Base-by-base conservation (phyloP, 2,797 vertebrate species). In the Gadopsis bispinosus region DNA sequence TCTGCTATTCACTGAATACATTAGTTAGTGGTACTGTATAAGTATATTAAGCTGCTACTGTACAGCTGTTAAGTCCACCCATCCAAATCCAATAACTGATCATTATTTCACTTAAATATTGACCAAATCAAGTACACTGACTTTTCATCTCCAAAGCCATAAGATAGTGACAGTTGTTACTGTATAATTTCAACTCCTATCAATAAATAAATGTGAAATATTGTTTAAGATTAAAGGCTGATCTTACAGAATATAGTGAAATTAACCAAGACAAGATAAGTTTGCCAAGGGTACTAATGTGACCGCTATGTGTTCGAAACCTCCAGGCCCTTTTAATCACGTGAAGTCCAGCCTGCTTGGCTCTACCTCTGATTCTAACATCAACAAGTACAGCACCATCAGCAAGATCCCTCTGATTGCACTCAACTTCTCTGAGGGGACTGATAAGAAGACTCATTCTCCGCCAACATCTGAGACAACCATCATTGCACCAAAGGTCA, bases 311-410 rank as follows among this genome's bases (percentile, higher is more conserved):
- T 80, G 50, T 69, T 79, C 50, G 65, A 53, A 61, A 68, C 75
- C 93, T 59, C 17, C 79, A 99, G 98, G 98, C 67, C 97, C 97
- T 85, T 98, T 98, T 92, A 99, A 97, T 92, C 97, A 99, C 89
- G 95, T 99, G 92, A 99, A 98, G 94, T 97, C 97, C 91, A 99
- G 98, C 86, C 95, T 99, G 47, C 94, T 99, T 86, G 97, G 98
- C 89, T 99, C 98, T 81, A 99, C 97, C 11, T 99, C 98, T 0
- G 98, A 99, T 92, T 99, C 98, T 3, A 98, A 99, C 95, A 97
- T 99, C 94, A 99, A 99, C 95, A 99, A 97, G 93, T 99, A 99
- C 91, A 99, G 96, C 96, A 98, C 98, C 92, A 98, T 99, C 94
- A 96, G 97, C 95, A 99, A 97, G 95, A 98, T 99, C 91, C 98